Evolutionary conservation across 2,797 vertebrate species (phyloP), one percentile per base, ranked within the genome.

Genomic region (Micropoecilia bifurca): DNA sequence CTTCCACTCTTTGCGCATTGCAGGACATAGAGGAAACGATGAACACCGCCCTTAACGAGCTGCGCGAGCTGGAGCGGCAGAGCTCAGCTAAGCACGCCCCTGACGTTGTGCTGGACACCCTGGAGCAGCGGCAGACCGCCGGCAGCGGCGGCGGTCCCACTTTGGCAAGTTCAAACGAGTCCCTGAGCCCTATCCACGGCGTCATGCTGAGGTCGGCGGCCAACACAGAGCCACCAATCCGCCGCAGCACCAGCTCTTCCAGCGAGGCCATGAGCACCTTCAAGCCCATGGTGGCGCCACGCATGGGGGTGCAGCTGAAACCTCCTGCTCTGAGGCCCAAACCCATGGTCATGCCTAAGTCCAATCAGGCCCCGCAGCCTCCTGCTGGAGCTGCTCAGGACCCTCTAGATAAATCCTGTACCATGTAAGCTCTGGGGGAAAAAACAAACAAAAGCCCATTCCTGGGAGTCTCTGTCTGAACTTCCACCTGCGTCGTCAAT

Each of bases 21-120:
- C 92, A 99, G 99, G 99, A 99, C 94, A 99, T 99, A 53, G 98
- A 99, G 85, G 98, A 99, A 92, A 99, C 98, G 0, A 99, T 99
- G 99, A 99, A 99, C 95, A 98, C 98, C 0, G 99, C 98, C 7
- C 94, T 99, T 91, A 99, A 98, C 0, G 98, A 99, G 94, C 96
- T 99, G 61, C 97, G 98, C 0, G 98, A 99, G 93, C 95, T 99
- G 86, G 98, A 99, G 92, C 95, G 98, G 55, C 99, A 99, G 94
- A 99, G 98, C 88, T 97, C 99, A 0, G 97, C 96, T 0, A 99
- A 99, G 87, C 98, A 99, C 0, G 97, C 99, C 55, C 99, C 99
- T 0, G 99, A 99, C 0, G 97, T 99, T n/a, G 99, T 99, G 91
- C 92, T 99, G 95, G 99, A 99, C 93, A 99, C 99, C 76, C 91